A percentile compares a stretch with the other conserved stretches of the same genome.
These are phyloP conservation scores for Austrofundulus limnaeus DNA, from an alignment of 2,113 vertebrate species.

Conservation along the genomic window DNA sequence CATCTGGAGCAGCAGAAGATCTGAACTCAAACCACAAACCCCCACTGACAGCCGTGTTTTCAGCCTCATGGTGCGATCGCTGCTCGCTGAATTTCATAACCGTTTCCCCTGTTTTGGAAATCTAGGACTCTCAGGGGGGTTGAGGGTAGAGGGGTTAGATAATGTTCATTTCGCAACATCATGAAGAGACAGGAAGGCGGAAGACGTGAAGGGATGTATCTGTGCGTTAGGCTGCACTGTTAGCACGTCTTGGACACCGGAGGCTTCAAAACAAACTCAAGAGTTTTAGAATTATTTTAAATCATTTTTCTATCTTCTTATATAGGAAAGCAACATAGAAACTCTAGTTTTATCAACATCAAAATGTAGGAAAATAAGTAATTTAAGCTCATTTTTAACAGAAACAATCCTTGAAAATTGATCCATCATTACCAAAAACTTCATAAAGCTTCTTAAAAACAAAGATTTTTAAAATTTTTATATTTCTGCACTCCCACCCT, in stretches of 20 bases:
- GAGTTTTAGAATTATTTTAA: not conserved
- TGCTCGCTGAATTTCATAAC: conserved; percentile 60
- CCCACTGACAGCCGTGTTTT: conserved; percentile 51
- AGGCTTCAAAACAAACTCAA: not conserved
- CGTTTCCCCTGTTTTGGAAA: conserved; percentile 67
- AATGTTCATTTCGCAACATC: conserved; percentile 39
- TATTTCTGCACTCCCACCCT: no score
- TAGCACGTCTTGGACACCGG: not conserved
- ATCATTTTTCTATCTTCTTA: not conserved
- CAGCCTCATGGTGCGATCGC: conserved; percentile 20
- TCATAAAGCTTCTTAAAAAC: no score
- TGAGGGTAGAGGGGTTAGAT: conserved; percentile 47
- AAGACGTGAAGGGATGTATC: not conserved
- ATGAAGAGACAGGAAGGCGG: conserved; percentile 30
- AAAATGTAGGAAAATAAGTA: no score
- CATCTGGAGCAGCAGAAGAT: conserved; percentile 52
- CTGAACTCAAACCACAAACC: conserved; percentile 60
- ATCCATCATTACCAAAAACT: no score
- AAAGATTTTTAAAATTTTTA: no score
- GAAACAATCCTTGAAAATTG: no score
- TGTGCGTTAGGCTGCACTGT: not conserved
- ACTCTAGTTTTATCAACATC: not conserved
- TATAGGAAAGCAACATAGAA: no score
- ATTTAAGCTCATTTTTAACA: no score
- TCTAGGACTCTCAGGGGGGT: conserved; percentile 34